phyloP scores from a whole-genome alignment of 2,888 invertebrate genomes.

The Ormyrus thymus region DNA sequence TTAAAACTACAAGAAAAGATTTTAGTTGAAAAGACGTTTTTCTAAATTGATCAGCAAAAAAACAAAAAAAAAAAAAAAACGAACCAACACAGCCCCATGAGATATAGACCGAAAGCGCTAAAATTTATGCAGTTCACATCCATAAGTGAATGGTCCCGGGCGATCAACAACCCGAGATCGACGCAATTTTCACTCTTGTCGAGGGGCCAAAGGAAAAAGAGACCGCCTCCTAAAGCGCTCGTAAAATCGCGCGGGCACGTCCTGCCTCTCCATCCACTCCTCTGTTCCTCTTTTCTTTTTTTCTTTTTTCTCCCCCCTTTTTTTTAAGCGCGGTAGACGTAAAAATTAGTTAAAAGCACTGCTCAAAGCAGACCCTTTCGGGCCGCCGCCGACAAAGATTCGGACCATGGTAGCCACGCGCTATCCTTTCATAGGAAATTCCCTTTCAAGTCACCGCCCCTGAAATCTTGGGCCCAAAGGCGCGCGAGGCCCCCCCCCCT shows the following conservation, averaged over 20 bases:
- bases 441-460: conserved; percentile 73
- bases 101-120: not conserved
- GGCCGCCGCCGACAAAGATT: conserved; percentile 65
- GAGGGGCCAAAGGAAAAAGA: conserved; percentile 28
- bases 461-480: conserved; percentile 10
- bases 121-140: conserved; percentile 33
- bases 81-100: not conserved
- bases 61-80: conserved; percentile 14
- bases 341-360: conserved; percentile 54
- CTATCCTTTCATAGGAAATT: conserved; percentile 71
- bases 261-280: conserved; percentile 21
- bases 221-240: conserved; percentile 34
- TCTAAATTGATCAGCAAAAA: no score
- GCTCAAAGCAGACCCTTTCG: conserved; percentile 39
- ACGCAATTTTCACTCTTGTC: conserved; percentile 48
- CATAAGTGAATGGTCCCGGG: conserved; percentile 11
- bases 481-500: conserved; percentile 18
- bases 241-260: conserved; percentile 48
- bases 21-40: no score
- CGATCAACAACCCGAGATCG: conserved; percentile 10
- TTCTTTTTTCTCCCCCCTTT: conserved; percentile 1
- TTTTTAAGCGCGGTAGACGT: conserved; percentile 41
- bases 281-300: not conserved
- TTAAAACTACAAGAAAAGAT: no score
- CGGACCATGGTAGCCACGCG: conserved; percentile 65